phyloP scores from a whole-genome alignment of 1,140 invertebrate genomes.

The Lucilia sericata region DNA sequence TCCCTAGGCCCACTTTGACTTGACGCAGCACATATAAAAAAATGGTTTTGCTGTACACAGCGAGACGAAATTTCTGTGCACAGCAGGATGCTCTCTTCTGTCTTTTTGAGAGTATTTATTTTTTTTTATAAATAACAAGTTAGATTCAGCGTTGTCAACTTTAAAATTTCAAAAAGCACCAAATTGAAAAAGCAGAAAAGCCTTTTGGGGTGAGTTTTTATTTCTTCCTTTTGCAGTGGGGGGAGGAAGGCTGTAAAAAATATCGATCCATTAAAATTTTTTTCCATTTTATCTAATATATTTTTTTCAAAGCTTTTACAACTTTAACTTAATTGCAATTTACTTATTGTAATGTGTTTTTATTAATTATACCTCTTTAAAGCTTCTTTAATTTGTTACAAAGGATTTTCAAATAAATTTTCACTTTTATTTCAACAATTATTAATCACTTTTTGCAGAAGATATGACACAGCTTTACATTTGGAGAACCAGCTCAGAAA shows the following conservation, averaged over 20 bases:
- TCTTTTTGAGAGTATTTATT: too few relatives aligned
- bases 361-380: not conserved
- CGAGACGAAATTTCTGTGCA: too few relatives aligned
- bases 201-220: constrained; percentile 8
- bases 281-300: constrained; percentile 6
- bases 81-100: too few relatives aligned
- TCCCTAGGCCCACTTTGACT: too few relatives aligned
- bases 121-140: too few relatives aligned
- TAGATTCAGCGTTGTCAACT: too few relatives aligned
- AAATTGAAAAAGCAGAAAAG: too few relatives aligned
- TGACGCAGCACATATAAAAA: too few relatives aligned
- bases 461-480: constrained; percentile 19
- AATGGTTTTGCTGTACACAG: too few relatives aligned
- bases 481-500: constrained; percentile 7
- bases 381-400: not conserved
- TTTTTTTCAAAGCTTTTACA: not conserved
- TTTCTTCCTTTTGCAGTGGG: constrained; percentile 21
- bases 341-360: not conserved
- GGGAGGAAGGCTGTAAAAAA: constrained; percentile 32
- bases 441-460: constrained; percentile 1
- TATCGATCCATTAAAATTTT: constrained; percentile 30
- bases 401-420: not conserved
- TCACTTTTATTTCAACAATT: not conserved
- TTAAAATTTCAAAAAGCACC: too few relatives aligned
- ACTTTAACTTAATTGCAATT: not conserved